Conservation (phyloP, 2,888 invertebrate genomes). For the Hartigia nigra region DNA sequence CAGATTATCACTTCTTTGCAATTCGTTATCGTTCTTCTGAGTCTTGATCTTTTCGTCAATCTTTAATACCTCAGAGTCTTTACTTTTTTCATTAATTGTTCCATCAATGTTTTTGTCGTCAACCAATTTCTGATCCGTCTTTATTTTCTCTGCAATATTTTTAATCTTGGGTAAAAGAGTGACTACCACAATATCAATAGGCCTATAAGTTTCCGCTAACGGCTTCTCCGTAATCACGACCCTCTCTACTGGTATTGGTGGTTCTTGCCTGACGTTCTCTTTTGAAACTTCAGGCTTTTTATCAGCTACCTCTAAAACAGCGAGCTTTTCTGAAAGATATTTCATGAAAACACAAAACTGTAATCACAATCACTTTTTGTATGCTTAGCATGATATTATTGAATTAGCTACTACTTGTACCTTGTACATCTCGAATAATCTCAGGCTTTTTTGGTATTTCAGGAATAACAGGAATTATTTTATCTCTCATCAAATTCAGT, state of each 20-base stretch:
- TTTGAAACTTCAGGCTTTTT: constrained; percentile 23
- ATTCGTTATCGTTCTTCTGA: constrained; percentile 54
- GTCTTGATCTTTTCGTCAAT: constrained; percentile 32
- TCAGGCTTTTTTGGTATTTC: constrained; percentile 32
- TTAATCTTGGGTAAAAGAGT: constrained; percentile 60
- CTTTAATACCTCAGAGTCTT: constrained; percentile 55
- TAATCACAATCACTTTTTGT: background rate
- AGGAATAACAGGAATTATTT: constrained; percentile 35
- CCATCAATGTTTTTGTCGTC: constrained; percentile 33
- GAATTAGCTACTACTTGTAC: constrained; percentile 24
- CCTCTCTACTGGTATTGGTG: constrained; percentile 62
- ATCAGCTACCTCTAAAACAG: background rate
- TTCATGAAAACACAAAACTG: background rate
- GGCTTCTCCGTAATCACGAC: constrained; percentile 51
- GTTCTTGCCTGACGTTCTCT: constrained; percentile 55
- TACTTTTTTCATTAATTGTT: constrained; percentile 14
- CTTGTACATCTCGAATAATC: constrained; percentile 38
- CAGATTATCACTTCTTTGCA: constrained; percentile 53
- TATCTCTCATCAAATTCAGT: constrained; percentile 47
- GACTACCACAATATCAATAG: constrained; percentile 20
- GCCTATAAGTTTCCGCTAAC: constrained; percentile 38
- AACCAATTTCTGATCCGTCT: constrained; percentile 67
- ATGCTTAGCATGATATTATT: background rate
- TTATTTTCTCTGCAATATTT: constrained; percentile 73
- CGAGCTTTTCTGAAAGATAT: background rate